Percentiles rank a stretch among this genome's conserved stretches.
Evolutionary conservation across 2,797 vertebrate genomes (phyloP).

Genomic region (Bufotes viridis): DNA sequence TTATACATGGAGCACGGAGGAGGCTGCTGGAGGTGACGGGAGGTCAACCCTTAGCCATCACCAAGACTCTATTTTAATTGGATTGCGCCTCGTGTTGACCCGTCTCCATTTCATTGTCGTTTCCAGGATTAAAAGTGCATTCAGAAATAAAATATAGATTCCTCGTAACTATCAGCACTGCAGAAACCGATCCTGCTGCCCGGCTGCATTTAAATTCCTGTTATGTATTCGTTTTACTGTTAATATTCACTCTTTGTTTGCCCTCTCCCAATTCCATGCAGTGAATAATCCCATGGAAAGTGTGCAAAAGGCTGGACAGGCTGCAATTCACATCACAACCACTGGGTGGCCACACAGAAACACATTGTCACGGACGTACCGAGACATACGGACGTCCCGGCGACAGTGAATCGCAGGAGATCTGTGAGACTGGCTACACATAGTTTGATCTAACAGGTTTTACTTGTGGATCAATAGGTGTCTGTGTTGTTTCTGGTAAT

Average conservation of each 20-base stretch:
- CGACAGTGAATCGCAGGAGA: no score
- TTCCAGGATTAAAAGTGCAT: constrained; percentile 27
- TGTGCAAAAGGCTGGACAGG: no score
- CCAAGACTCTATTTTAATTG: constrained; percentile 50
- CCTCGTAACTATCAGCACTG: background rate
- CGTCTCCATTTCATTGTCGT: constrained; percentile 32
- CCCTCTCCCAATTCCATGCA: background rate
- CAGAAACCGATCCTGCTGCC: background rate
- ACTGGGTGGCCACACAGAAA: no score
- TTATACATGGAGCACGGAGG: background rate
- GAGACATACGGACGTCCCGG: no score
- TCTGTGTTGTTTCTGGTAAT: no score
- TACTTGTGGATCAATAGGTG: no score
- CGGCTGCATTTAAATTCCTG: background rate
- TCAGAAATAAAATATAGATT: constrained; percentile 37
- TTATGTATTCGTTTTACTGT: background rate
- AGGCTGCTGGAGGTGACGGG: background rate
- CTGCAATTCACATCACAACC: no score
- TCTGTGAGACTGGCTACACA: no score
- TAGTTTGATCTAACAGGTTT: no score
- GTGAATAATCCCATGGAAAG: no score
- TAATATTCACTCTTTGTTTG: background rate
- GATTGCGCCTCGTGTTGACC: constrained; percentile 40
- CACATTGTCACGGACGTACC: no score
- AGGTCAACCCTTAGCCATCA: constrained; percentile 11